These are phyloP conservation scores for Balanococcus diminutus DNA, from an alignment of 2,888 invertebrate genomes.

Conservation along the genomic window DNA sequence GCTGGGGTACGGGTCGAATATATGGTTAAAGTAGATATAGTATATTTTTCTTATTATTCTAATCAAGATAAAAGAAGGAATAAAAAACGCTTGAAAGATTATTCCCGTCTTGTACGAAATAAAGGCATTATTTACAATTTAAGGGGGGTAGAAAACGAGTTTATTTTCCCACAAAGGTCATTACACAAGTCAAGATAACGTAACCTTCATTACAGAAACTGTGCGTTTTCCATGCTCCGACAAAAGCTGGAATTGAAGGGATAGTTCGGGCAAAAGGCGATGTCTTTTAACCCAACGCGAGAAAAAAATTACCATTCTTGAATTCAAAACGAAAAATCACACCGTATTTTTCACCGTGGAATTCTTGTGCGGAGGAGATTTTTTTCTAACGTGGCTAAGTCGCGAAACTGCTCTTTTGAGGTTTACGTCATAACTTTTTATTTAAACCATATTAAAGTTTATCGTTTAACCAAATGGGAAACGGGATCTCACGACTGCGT, in stretches of 20 bases:
- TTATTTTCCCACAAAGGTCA: slow-evolving; percentile 51
- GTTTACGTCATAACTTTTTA: slow-evolving; percentile 39
- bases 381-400: not conserved
- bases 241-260: slow-evolving; percentile 52
- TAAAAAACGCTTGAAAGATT: slow-evolving; percentile 51
- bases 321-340: slow-evolving; percentile 53
- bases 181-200: slow-evolving; percentile 54
- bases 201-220: slow-evolving; percentile 52
- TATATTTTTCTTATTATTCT: slow-evolving; percentile 50
- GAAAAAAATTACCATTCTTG: slow-evolving; percentile 48
- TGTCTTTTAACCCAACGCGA: slow-evolving; percentile 38
- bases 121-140: slow-evolving; percentile 52
- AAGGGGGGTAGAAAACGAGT: slow-evolving; percentile 51
- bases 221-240: slow-evolving; percentile 46
- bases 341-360: slow-evolving; percentile 48
- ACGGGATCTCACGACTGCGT: not conserved
- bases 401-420: slow-evolving; percentile 30
- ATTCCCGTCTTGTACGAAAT: slow-evolving; percentile 49
- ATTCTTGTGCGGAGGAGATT: not conserved
- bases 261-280: slow-evolving; percentile 48
- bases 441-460: slow-evolving; percentile 35
- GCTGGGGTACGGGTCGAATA: not conserved
- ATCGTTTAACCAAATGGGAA: slow-evolving; percentile 39
- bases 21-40: not conserved
- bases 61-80: slow-evolving; percentile 52